Evolutionary conservation across 2,797 vertebrate genomes (phyloP).

Genomic region (Melanotaenia nigrans): DNA sequence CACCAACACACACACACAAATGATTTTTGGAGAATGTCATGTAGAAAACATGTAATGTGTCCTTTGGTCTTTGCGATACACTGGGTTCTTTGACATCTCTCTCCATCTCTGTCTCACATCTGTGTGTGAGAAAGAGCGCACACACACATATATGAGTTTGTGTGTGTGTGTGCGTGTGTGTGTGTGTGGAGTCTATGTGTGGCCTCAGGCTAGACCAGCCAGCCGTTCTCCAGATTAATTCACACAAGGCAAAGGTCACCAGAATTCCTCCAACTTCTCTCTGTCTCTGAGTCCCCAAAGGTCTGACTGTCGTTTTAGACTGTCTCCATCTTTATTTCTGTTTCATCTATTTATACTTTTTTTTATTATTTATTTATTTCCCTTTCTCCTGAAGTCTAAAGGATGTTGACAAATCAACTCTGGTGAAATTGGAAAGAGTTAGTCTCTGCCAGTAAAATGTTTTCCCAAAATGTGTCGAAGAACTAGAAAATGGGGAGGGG

Average conservation of each 20-base stretch:
- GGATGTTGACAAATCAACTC: not conserved
- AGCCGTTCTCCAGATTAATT: slow-evolving; percentile 73
- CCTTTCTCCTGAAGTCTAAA: not conserved
- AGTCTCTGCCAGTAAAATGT: not conserved
- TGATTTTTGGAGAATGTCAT: slow-evolving; percentile 55
- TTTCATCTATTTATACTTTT: not conserved
- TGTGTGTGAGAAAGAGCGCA: slow-evolving; percentile 6
- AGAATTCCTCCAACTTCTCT: slow-evolving; percentile 64
- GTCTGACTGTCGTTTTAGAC: slow-evolving; percentile 14
- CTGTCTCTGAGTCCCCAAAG: slow-evolving; percentile 20
- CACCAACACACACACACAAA: no score
- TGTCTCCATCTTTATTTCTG: not conserved
- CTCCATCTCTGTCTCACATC: slow-evolving; percentile 3
- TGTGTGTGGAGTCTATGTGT: slow-evolving; percentile 26
- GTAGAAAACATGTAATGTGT: slow-evolving; percentile 65
- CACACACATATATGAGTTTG: slow-evolving; percentile 1
- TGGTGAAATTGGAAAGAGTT: not conserved
- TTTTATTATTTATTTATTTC: slow-evolving; percentile 7
- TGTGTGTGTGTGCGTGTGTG: slow-evolving; percentile 25
- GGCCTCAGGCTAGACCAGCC: slow-evolving; percentile 67
- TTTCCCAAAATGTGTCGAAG: no score
- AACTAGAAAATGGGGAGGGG: no score
- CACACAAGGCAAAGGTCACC: slow-evolving; percentile 70
- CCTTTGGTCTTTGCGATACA: slow-evolving; percentile 66
- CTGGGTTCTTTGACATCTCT: slow-evolving; percentile 68